Percentiles rank a stretch among this genome's conserved stretches.
Evolutionary conservation across 2,113 vertebrate genomes (phyloP).

Genomic region (Phylloscopus trochilus): DNA sequence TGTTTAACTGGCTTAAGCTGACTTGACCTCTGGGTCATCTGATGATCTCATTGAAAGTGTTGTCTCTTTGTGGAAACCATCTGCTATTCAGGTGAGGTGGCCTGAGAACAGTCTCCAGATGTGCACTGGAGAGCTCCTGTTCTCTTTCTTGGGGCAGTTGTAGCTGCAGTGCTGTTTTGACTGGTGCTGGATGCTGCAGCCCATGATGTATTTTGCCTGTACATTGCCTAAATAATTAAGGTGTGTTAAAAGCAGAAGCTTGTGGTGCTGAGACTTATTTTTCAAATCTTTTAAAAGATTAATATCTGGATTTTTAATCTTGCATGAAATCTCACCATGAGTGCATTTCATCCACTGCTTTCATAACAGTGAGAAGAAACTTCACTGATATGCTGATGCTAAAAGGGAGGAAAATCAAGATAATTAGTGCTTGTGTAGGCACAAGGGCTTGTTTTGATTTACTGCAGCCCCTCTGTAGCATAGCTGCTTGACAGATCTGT

Average conservation of each 20-base stretch:
- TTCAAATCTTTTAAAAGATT: constrained; percentile 75
- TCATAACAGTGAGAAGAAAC: constrained; percentile 1
- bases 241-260: constrained; percentile 67
- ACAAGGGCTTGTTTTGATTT: not conserved
- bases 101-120: not conserved
- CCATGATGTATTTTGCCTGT: not conserved
- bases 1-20: not conserved
- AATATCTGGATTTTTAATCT: constrained; percentile 64
- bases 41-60: not conserved
- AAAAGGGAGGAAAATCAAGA: not conserved
- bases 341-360: constrained; percentile 39
- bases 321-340: constrained; percentile 39
- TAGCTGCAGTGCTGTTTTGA: not conserved
- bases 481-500: not conserved
- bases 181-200: not conserved
- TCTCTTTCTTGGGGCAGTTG: constrained; percentile 7
- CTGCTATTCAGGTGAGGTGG: not conserved
- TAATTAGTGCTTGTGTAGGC: not conserved
- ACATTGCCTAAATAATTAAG: constrained; percentile 74
- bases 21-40: not conserved
- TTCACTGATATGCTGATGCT: not conserved
- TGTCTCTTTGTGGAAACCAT: not conserved
- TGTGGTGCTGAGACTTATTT: constrained; percentile 57
- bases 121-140: not conserved
- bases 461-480: not conserved